These are phyloP conservation scores for Calcarius lapponicus DNA, from an alignment of 2,797 vertebrate genomes.

Conservation along the genomic window DNA sequence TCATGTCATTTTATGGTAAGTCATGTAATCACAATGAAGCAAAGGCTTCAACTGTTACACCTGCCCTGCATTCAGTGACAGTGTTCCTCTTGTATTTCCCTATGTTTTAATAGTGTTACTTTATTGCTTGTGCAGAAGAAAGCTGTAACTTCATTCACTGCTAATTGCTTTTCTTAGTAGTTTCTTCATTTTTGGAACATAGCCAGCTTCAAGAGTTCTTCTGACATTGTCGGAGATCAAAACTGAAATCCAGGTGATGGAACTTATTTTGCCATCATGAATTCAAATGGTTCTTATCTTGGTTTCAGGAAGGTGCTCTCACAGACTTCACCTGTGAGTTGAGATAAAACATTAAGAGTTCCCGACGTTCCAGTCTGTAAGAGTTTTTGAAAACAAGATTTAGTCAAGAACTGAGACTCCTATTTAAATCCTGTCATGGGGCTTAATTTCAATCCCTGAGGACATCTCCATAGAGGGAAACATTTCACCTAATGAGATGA, in stretches of 20 bases:
- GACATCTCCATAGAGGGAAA: not conserved
- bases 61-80: not conserved
- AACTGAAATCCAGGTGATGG: not conserved
- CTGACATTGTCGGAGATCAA: fast-evolving
- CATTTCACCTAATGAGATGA: not conserved
- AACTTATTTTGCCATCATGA: not conserved
- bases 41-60: not conserved
- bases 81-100: not conserved
- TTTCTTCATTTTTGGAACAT: not conserved
- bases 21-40: not conserved
- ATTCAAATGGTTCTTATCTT: not conserved
- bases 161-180: not conserved
- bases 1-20: constrained; percentile 14
- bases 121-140: not conserved
- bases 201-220: not conserved
- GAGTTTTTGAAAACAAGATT: not conserved
- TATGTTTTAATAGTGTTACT: not conserved
- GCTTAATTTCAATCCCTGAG: not conserved
- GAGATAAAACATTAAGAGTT: not conserved
- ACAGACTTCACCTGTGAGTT: not conserved
- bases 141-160: not conserved
- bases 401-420: not conserved
- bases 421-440: not conserved
- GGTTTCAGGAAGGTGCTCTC: not conserved
- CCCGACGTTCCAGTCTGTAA: not conserved